A percentile compares a stretch with the other conserved stretches of the same genome.
phyloP scores from a whole-genome alignment of 2,113 vertebrate species.

The Scomber colias region DNA sequence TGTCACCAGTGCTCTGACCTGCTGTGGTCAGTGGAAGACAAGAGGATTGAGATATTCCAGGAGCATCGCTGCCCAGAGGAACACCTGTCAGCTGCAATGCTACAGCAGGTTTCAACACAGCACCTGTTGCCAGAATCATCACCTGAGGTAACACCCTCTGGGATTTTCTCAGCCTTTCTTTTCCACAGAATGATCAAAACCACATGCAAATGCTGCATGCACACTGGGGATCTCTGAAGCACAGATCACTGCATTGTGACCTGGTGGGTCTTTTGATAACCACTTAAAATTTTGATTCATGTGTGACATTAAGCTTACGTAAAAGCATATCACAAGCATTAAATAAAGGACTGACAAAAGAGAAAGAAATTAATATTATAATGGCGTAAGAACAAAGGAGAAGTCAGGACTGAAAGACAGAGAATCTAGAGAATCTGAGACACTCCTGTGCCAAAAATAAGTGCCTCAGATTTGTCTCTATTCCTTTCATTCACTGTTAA shows the following conservation, averaged over 20 bases:
- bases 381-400: neutral
- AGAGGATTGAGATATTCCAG: slow-evolving; percentile 22
- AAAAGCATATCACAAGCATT: neutral
- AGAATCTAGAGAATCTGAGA: neutral
- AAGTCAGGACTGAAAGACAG: neutral
- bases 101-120: slow-evolving; percentile 26
- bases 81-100: slow-evolving; percentile 41
- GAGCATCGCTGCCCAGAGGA: slow-evolving; percentile 26
- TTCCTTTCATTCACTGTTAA: slow-evolving; percentile 1
- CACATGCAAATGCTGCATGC: slow-evolving; percentile 6
- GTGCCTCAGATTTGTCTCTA: neutral
- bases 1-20: slow-evolving; percentile 3
- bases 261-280: too few species aligned
- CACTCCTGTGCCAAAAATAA: neutral
- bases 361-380: neutral
- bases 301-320: neutral
- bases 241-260: neutral
- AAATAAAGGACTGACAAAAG: too few species aligned
- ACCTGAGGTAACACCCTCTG: slow-evolving; percentile 28
- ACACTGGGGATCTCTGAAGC: neutral
- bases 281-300: too few species aligned
- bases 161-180: slow-evolving; percentile 14
- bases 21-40: slow-evolving; percentile 8
- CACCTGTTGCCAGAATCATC: slow-evolving; percentile 33
- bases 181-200: slow-evolving; percentile 4